These are phyloP conservation scores for Homarus americanus DNA, from an alignment of 1,140 invertebrate species.

Conservation along the genomic window DNA sequence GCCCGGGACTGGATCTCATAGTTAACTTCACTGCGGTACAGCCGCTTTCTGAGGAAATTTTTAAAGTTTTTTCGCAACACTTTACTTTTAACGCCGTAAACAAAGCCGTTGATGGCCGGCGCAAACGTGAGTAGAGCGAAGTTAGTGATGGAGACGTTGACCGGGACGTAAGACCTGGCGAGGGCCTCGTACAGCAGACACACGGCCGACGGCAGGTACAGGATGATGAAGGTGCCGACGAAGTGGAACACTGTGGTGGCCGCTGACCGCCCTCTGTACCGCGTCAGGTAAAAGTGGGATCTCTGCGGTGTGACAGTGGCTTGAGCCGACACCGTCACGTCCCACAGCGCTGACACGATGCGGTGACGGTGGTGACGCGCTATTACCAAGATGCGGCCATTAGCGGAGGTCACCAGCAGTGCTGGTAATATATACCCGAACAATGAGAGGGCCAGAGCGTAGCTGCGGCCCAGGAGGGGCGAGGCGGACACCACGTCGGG, in stretches of 20 bases:
- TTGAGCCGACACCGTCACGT: conserved; percentile 89
- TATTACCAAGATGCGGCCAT: conserved; percentile 85
- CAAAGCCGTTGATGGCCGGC: conserved; percentile 85
- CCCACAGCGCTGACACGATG: conserved; percentile 90
- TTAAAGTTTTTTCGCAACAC: conserved; percentile 84
- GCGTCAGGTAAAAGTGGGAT: conserved; percentile 83
- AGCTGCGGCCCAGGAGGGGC: conserved; percentile 73
- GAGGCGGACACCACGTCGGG: conserved; percentile 84
- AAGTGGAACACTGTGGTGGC: conserved; percentile 85
- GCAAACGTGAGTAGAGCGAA: conserved; percentile 83
- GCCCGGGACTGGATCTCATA: conserved; percentile 84
- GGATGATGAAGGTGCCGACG: conserved; percentile 84
- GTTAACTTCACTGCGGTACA: conserved; percentile 87
- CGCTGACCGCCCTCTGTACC: conserved; percentile 83
- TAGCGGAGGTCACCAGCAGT: conserved; percentile 85
- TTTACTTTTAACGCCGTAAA: conserved; percentile 88
- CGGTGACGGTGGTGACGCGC: conserved; percentile 89
- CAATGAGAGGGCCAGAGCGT: conserved; percentile 81
- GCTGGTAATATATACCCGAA: conserved; percentile 82
- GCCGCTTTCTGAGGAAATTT: conserved; percentile 88
- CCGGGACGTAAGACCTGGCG: conserved; percentile 75
- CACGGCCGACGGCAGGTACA: conserved; percentile 87
- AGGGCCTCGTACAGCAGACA: conserved; percentile 83
- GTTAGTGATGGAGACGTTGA: conserved; percentile 82
- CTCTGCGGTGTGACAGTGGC: conserved; percentile 89